phyloP scores from a whole-genome alignment of 2,113 vertebrate species.

The Hypanus sabinus region DNA sequence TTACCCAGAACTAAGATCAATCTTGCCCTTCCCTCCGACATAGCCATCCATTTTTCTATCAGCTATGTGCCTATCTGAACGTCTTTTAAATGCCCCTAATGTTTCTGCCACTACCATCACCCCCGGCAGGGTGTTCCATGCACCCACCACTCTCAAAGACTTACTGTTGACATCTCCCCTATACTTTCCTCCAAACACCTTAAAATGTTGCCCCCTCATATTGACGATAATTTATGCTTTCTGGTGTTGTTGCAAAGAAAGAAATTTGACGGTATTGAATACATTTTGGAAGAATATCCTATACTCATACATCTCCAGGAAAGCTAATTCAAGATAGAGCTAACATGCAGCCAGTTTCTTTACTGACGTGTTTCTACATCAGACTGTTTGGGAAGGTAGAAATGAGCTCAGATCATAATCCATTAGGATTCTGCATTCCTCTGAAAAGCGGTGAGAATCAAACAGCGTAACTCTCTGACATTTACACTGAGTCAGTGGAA shows the following conservation, averaged over 20 bases:
- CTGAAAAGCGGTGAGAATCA: background rate
- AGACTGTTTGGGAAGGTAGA: background rate
- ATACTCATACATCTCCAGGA: background rate
- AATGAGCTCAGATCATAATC: background rate
- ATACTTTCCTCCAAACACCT: too few species aligned
- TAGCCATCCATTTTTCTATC: too few species aligned
- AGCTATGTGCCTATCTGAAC: too few species aligned
- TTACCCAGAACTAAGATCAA: too few species aligned
- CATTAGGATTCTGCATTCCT: background rate
- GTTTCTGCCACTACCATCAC: too few species aligned
- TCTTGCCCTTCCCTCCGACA: too few species aligned
- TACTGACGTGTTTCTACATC: background rate
- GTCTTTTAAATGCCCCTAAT: too few species aligned
- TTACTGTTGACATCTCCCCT: too few species aligned
- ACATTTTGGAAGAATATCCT: background rate
- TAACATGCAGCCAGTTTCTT: background rate
- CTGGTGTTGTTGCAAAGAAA: background rate
- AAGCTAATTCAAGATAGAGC: background rate
- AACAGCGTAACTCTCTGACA: background rate
- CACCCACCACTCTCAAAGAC: too few species aligned
- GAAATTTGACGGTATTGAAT: background rate
- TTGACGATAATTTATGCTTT: background rate
- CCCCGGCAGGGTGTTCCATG: too few species aligned
- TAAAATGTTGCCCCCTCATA: too few species aligned
- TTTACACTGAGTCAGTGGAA: background rate